Base-by-base conservation (phyloP, 2,888 invertebrate genomes). In the Pollenia angustigena region DNA sequence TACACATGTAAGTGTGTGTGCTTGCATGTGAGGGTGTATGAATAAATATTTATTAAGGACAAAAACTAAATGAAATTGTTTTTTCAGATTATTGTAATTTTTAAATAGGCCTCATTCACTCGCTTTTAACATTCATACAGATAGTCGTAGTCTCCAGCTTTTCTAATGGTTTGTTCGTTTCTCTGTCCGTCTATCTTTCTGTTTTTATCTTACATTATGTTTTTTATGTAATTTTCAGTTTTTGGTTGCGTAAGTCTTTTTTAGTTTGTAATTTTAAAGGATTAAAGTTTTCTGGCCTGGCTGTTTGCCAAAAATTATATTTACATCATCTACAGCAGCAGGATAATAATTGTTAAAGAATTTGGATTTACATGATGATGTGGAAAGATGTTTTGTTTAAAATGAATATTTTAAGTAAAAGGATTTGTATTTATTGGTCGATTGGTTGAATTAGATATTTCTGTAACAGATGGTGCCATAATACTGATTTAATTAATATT, bases 371-470 rank as follows among this genome's bases (percentile, higher is more conserved):
- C 46, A 71, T 46, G 66, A 48, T 11, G 6, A n/a, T 40, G 40
- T 32, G 11, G 62, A 44, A 54, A 23, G 23, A 23, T 23, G 23
- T 23, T 23, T 23, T 23, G 23, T 23, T 23, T 23, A 23, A 23
- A 23, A 23, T 23, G 3, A 23, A 23, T 23, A 23, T 23, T 23
- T 23, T 23, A 23, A 23, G 23, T 23, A 2, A 23, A 23, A 23
- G 40, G 69, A 76, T 76, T 78, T 71, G 71, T 54, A 44, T 83
- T 32, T 78, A 58, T 84, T 72, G 71, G 64, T 79, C 78, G 71
- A 78, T 78, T 83, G 72, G 50, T 84, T 79, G 64, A 66, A 66
- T 83, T 50, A 71, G 18, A 84, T 64, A 72, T 58, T 72, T 74
- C 32, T 44, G 23, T 50, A 84, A 40, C 83, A 84, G 83, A 58